A percentile compares a stretch with the other conserved stretches of the same genome.
Evolutionary conservation across 1,140 invertebrate species (phyloP).

Genomic region (Halyomorpha halys): DNA sequence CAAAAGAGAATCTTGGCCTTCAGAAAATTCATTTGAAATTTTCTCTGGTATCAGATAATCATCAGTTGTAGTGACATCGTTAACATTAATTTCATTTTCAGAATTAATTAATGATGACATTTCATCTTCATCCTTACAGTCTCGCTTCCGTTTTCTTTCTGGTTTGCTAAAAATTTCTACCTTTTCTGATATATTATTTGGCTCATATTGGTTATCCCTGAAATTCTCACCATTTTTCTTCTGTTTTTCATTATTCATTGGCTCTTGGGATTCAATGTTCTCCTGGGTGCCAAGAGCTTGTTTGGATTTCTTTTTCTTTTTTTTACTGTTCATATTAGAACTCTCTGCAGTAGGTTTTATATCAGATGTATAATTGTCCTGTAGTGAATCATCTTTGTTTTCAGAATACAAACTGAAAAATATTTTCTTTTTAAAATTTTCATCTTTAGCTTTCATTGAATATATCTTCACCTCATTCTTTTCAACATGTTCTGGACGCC

Average conservation of each 20-base stretch:
- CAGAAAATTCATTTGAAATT: neutral
- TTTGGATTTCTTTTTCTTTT: constrained; percentile 27
- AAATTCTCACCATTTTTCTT: too few species aligned
- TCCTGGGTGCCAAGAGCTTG: constrained; percentile 22
- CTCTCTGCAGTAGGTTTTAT: constrained; percentile 1
- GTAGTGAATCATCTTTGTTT: constrained; percentile 33
- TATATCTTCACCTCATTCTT: constrained; percentile 67
- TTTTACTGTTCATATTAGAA: constrained; percentile 16
- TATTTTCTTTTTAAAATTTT: constrained; percentile 66
- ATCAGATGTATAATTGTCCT: constrained; percentile 11
- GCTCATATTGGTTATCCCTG: too few species aligned
- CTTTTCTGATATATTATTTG: too few species aligned
- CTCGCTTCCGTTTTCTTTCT: too few species aligned
- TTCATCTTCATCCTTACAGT: too few species aligned
- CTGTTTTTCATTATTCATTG: too few species aligned
- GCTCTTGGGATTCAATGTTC: neutral
- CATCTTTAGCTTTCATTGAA: constrained; percentile 59
- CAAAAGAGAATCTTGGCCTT: constrained; percentile 25
- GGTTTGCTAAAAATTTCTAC: too few species aligned
- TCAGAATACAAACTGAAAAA: constrained; percentile 59
- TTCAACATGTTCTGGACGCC: constrained; percentile 67
- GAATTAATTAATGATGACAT: too few species aligned
- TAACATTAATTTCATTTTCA: too few species aligned
- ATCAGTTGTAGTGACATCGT: too few species aligned
- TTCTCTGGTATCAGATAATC: constrained; percentile 3